phyloP scores from a whole-genome alignment of 2,888 invertebrate genomes.

The Syrphus vitripennis region DNA sequence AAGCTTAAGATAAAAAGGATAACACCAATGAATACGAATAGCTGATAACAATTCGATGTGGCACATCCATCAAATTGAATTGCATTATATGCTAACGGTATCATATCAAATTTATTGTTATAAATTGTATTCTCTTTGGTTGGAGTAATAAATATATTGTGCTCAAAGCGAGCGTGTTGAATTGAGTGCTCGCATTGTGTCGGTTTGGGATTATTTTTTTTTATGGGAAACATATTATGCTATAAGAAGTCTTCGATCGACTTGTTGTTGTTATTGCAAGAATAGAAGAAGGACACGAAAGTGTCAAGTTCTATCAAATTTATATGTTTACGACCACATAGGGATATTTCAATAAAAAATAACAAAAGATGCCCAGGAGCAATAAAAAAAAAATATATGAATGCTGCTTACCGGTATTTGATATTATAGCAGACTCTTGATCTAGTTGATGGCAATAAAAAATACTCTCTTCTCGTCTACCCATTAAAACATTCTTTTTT shows the following conservation, averaged over 20 bases:
- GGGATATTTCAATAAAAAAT: neutral
- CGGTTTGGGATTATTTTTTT: neutral
- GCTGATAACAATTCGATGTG: slow-evolving; percentile 46
- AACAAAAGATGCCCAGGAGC: neutral
- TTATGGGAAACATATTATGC: neutral
- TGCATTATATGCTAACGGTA: slow-evolving; percentile 60
- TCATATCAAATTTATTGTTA: slow-evolving; percentile 57
- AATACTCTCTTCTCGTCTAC: no score
- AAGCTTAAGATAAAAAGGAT: slow-evolving; percentile 43
- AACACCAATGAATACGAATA: slow-evolving; percentile 53
- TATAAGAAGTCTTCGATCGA: neutral
- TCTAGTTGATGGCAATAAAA: neutral
- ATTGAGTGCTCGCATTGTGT: slow-evolving; percentile 13
- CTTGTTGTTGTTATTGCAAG: neutral
- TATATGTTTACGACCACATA: neutral
- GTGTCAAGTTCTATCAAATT: neutral
- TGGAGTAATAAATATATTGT: slow-evolving; percentile 27
- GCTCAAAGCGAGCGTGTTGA: neutral
- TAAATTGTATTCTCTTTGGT: slow-evolving; percentile 34
- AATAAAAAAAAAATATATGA: neutral
- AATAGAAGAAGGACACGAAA: neutral
- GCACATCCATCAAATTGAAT: slow-evolving; percentile 60
- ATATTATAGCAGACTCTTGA: neutral
- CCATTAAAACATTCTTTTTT: no score
- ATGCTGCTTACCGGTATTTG: neutral